These are phyloP conservation scores for Pristionchus mayeri DNA, from an alignment of 2,888 invertebrate species.

Conservation along the genomic window DNA sequence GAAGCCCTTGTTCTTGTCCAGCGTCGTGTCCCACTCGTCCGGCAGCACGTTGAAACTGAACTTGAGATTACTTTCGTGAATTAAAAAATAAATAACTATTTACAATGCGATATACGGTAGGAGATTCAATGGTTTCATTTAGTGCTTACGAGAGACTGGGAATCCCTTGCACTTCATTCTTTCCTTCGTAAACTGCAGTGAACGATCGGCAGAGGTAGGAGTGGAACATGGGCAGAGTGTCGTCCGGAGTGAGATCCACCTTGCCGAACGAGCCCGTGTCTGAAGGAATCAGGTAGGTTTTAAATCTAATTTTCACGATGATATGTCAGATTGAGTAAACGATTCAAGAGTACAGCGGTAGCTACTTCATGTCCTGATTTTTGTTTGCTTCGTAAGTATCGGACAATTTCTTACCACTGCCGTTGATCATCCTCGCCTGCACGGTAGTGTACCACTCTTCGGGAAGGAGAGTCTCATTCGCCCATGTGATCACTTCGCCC, in stretches of 20 bases:
- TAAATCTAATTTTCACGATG: not conserved
- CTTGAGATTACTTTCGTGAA: no score
- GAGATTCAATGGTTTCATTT: not conserved
- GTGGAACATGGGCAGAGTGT: conserved; percentile 58
- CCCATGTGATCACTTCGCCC: conserved; percentile 66
- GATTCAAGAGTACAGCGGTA: no score
- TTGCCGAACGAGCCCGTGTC: conserved; percentile 66
- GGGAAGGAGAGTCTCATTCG: conserved; percentile 58
- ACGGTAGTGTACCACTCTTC: conserved; percentile 64
- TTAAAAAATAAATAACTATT: conserved; percentile 24
- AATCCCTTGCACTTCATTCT: not conserved
- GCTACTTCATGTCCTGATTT: no score
- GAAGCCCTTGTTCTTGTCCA: conserved; percentile 67
- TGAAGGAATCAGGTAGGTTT: conserved; percentile 36
- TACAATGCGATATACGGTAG: not conserved
- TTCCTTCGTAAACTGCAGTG: conserved; percentile 43
- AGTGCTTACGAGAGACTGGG: not conserved
- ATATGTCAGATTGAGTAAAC: no score
- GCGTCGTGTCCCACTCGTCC: conserved; percentile 69
- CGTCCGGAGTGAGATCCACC: conserved; percentile 56
- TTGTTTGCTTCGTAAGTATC: conserved; percentile 50
- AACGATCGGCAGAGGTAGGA: conserved; percentile 68
- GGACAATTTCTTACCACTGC: conserved; percentile 67
- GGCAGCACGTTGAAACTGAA: conserved; percentile 59
- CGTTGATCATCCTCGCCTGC: conserved; percentile 63